Conservation (phyloP, 2,113 vertebrate genomes). For the Gasterosteus aculeatus region DNA sequence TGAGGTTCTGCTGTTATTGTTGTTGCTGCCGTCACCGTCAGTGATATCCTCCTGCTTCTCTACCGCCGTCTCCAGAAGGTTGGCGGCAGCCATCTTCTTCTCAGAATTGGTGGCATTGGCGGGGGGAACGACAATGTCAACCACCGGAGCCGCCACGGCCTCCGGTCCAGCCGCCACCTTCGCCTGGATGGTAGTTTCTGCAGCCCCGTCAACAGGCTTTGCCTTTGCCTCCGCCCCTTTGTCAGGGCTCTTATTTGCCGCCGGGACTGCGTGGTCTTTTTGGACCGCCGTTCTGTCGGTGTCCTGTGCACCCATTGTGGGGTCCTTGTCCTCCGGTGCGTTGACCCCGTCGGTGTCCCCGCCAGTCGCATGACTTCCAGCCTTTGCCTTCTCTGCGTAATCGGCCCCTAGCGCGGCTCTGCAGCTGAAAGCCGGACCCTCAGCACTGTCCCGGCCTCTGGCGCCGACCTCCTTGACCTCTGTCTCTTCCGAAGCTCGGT, state of each 20-base stretch:
- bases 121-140: constrained; percentile 16
- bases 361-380: constrained; percentile 6
- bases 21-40: constrained; percentile 81
- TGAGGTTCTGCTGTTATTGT: constrained; percentile 82
- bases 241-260: constrained; percentile 19
- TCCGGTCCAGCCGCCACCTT: constrained; percentile 33
- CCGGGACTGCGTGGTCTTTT: not conserved
- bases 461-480: constrained; percentile 27
- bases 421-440: not conserved
- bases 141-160: constrained; percentile 27
- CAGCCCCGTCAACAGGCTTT: not conserved
- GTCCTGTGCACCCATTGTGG: not conserved
- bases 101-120: constrained; percentile 50
- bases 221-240: not conserved
- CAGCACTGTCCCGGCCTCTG: constrained; percentile 41
- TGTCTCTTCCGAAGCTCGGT: constrained; percentile 86
- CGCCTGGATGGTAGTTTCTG: constrained; percentile 1
- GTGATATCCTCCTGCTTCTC: constrained; percentile 77
- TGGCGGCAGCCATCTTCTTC: constrained; percentile 59
- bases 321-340: constrained; percentile 19
- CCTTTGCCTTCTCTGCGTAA: constrained; percentile 46
- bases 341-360: constrained; percentile 5
- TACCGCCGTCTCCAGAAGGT: constrained; percentile 71
- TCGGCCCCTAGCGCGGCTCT: constrained; percentile 24
- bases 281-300: not conserved